phyloP scores from a whole-genome alignment of 2,888 invertebrate genomes.

The Stenichneumon culpator region DNA sequence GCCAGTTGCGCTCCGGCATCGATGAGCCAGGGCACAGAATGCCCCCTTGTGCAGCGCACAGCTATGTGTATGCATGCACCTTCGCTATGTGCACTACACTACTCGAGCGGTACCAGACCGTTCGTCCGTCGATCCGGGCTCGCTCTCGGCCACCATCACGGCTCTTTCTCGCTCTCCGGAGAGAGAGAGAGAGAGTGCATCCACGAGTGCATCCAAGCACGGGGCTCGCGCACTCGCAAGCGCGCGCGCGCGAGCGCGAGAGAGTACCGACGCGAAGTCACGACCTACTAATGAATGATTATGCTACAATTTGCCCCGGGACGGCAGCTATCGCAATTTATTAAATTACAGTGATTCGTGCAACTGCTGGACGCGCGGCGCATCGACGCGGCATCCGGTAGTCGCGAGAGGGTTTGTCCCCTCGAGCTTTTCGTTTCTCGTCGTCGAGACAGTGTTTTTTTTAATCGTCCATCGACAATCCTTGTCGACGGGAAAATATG shows the following conservation, averaged over 20 bases:
- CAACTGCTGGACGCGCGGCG: slow-evolving; percentile 68
- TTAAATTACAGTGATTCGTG: slow-evolving; percentile 84
- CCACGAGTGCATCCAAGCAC: slow-evolving; percentile 49
- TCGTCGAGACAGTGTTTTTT: not conserved
- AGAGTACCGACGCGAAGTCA: slow-evolving; percentile 79
- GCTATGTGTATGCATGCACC: slow-evolving; percentile 37
- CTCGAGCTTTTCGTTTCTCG: slow-evolving; percentile 24
- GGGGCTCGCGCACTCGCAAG: slow-evolving; percentile 30
- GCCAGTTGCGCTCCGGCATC: slow-evolving; percentile 37
- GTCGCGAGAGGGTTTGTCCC: slow-evolving; percentile 69
- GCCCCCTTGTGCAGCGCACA: slow-evolving; percentile 9
- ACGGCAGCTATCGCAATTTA: slow-evolving; percentile 84
- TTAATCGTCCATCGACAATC: not conserved
- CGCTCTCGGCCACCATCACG: slow-evolving; percentile 29
- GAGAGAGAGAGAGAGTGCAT: slow-evolving; percentile 22
- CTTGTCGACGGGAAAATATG: not conserved
- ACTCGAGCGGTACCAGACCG: slow-evolving; percentile 24
- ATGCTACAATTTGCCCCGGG: slow-evolving; percentile 84
- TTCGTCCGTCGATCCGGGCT: slow-evolving; percentile 43
- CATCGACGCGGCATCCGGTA: slow-evolving; percentile 77
- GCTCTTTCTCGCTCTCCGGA: not conserved
- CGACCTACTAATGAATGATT: slow-evolving; percentile 85
- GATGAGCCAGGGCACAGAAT: slow-evolving; percentile 34
- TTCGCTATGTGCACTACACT: slow-evolving; percentile 17
- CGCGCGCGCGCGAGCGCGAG: slow-evolving; percentile 57